Percentiles rank a stretch among this genome's conserved stretches.
Evolutionary conservation across 2,888 invertebrate genomes (phyloP).

Genomic region (Amorpha juglandis): DNA sequence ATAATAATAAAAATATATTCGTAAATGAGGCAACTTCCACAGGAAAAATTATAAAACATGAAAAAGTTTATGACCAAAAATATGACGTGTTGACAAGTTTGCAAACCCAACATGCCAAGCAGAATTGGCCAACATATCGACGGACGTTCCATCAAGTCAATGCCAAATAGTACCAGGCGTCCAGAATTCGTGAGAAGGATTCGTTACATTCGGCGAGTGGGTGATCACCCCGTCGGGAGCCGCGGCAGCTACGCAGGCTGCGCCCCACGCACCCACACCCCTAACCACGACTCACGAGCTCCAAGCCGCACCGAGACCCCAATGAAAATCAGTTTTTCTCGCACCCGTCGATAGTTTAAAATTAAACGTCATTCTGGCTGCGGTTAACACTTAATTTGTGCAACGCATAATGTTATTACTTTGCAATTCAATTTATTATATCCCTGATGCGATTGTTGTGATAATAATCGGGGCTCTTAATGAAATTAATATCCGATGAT

Average conservation of each 20-base stretch:
- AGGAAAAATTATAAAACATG: slow-evolving; percentile 1
- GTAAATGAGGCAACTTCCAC: not conserved
- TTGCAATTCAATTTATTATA: slow-evolving; percentile 79
- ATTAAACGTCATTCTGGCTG: slow-evolving; percentile 80
- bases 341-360: slow-evolving; percentile 75
- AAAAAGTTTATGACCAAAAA: not conserved
- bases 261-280: slow-evolving; percentile 52
- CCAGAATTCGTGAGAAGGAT: slow-evolving; percentile 56
- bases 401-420: slow-evolving; percentile 77
- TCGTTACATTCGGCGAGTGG: slow-evolving; percentile 48
- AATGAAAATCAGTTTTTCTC: slow-evolving; percentile 78
- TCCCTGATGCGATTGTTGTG: slow-evolving; percentile 71
- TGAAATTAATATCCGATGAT: slow-evolving; percentile 74
- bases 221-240: slow-evolving; percentile 37
- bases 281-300: slow-evolving; percentile 49
- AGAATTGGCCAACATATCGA: slow-evolving; percentile 57
- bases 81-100: slow-evolving; percentile 12
- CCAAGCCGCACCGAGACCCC: slow-evolving; percentile 48
- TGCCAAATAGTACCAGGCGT: slow-evolving; percentile 81
- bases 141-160: slow-evolving; percentile 74
- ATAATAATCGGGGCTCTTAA: slow-evolving; percentile 75
- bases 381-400: slow-evolving; percentile 80
- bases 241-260: slow-evolving; percentile 35
- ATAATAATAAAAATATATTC: not conserved
- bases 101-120: not conserved